Conservation (phyloP, 2,888 invertebrate species). For the Acrobasis consociella region DNA sequence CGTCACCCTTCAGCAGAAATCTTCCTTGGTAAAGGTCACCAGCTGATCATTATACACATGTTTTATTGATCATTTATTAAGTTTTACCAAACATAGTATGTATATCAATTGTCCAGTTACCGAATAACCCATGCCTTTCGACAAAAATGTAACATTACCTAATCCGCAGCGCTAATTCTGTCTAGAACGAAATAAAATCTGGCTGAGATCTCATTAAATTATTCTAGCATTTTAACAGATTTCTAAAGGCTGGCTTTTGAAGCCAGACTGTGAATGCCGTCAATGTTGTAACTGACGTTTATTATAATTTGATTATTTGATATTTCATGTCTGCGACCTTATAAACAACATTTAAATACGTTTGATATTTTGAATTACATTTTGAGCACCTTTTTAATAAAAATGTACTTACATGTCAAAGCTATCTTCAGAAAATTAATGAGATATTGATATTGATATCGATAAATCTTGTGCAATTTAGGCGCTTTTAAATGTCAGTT, state of each 20-base stretch:
- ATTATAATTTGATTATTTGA: neutral
- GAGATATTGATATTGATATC: no score
- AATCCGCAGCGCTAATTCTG: constrained; percentile 52
- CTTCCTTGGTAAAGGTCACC: no score
- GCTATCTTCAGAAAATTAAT: no score
- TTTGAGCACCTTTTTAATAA: neutral
- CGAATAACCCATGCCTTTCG: constrained; percentile 36
- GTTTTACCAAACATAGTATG: no score
- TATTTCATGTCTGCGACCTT: neutral
- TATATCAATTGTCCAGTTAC: no score
- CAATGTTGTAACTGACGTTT: constrained; percentile 2
- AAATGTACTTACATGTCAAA: no score
- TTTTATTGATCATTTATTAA: no score
- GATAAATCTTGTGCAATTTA: no score
- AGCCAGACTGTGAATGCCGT: neutral
- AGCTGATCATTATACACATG: no score
- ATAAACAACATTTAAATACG: neutral
- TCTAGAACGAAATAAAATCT: constrained; percentile 39
- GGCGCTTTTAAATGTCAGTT: no score
- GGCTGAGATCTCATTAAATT: constrained; percentile 10
- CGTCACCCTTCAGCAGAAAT: no score
- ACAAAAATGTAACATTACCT: constrained; percentile 49
- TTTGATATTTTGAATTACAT: neutral
- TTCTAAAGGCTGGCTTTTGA: neutral
- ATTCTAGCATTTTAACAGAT: constrained; percentile 6